Conservation (phyloP, 2,113 vertebrate genomes). For the Columba livia region DNA sequence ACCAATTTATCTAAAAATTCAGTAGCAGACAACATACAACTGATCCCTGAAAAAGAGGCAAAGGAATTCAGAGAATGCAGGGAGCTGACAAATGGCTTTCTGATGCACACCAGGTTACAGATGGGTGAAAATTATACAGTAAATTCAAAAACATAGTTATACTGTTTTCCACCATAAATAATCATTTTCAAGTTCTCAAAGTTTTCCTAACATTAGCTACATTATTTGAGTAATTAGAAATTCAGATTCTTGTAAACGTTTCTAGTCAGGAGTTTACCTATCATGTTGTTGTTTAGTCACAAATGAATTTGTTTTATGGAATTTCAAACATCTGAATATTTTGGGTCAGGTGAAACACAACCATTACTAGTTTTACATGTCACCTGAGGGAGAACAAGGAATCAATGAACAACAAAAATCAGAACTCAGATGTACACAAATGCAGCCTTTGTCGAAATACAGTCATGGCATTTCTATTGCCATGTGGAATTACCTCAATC, state of each 20-base stretch:
- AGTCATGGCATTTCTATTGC: not conserved
- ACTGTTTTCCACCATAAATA: not conserved
- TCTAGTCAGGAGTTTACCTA: not conserved
- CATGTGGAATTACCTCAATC: not conserved
- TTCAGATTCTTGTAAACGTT: not conserved
- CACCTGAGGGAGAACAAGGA: not conserved
- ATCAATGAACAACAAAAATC: not conserved
- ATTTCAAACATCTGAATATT: not conserved
- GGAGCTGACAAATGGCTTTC: not conserved
- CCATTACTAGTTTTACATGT: not conserved
- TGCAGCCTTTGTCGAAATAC: not conserved
- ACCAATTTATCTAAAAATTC: not conserved
- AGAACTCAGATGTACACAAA: not conserved
- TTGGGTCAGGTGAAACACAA: not conserved
- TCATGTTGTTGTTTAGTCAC: not conserved
- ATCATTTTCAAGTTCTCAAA: not conserved
- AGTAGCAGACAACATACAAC: not conserved
- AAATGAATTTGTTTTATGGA: not conserved
- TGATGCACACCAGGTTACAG: not conserved
- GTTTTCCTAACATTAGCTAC: not conserved
- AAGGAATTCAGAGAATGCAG: not conserved
- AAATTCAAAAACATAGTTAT: not conserved
- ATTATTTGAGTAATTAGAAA: not conserved
- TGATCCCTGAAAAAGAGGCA: not conserved
- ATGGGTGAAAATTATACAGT: not conserved